Conservation (phyloP, 1,140 invertebrate genomes). For the Bicyclus anynana region DNA sequence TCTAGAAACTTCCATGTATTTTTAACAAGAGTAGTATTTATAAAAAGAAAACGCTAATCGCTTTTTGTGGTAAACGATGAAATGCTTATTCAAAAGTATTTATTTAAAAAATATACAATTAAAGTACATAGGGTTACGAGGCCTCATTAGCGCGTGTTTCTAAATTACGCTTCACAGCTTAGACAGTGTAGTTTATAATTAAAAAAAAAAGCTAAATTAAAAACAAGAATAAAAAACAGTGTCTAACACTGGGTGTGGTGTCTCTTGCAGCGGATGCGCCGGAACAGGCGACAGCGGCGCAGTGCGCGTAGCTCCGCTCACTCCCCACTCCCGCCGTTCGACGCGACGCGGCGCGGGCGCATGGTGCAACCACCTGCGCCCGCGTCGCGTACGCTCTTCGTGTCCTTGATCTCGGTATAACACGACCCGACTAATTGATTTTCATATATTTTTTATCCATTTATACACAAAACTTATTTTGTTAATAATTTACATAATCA, state of each 20-base stretch:
- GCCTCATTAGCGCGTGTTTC: conserved; percentile 26
- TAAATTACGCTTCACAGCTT: conserved; percentile 40
- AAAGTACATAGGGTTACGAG: conserved; percentile 25
- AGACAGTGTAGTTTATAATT: conserved; percentile 40
- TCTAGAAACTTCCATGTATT: not conserved
- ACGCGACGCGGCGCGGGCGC: conserved; percentile 60
- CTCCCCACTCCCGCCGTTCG: conserved; percentile 32
- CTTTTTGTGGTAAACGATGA: not conserved
- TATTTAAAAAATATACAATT: not conserved
- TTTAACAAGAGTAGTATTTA: not conserved
- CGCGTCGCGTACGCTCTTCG: conserved; percentile 54
- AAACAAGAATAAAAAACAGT: conserved; percentile 66
- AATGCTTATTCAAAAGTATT: not conserved
- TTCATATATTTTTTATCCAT: conserved; percentile 64
- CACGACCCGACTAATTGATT: conserved; percentile 63
- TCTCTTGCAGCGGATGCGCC: conserved; percentile 77
- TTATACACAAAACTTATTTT: conserved; percentile 50
- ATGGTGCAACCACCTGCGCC: conserved; percentile 42
- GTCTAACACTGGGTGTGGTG: conserved; percentile 76
- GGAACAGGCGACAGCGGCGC: conserved; percentile 75
- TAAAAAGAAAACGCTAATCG: not conserved
- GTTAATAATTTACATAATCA: conserved; percentile 41
- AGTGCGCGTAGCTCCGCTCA: conserved; percentile 71
- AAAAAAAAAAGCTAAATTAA: conserved; percentile 45
- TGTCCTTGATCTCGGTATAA: conserved; percentile 73